Conservation (phyloP, 2,888 invertebrate genomes). For the Microdon myrmicae region DNA sequence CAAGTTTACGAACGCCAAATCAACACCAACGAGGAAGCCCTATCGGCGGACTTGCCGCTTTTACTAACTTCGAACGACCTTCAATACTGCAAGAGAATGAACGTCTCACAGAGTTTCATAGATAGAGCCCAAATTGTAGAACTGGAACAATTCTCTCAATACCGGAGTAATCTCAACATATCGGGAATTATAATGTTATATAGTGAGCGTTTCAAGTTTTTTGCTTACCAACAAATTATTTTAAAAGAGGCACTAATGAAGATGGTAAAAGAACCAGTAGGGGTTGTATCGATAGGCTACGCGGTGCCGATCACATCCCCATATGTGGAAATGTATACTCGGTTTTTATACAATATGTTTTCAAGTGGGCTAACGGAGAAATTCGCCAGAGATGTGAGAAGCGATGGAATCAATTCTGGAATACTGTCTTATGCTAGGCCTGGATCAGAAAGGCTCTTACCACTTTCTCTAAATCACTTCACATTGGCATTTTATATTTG, state of each 20-base stretch:
- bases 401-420: constrained; percentile 35
- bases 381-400: constrained; percentile 1
- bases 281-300: constrained; percentile 41
- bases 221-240: constrained; percentile 53
- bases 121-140: constrained; percentile 21
- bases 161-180: constrained; percentile 35
- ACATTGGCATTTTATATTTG: neutral
- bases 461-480: constrained; percentile 6
- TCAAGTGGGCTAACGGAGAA: constrained; percentile 27
- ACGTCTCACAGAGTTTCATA: neutral
- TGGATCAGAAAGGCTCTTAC: neutral
- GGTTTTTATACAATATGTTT: constrained; percentile 4
- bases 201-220: constrained; percentile 44
- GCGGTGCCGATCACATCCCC: constrained; percentile 52
- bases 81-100: neutral
- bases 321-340: constrained; percentile 33
- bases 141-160: neutral
- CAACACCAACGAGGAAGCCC: constrained; percentile 51
- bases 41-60: constrained; percentile 25
- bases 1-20: constrained; percentile 51
- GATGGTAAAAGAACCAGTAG: constrained; percentile 26
- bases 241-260: constrained; percentile 37
- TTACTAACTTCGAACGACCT: constrained; percentile 17
- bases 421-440: constrained; percentile 4
- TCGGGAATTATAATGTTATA: constrained; percentile 33